These are phyloP conservation scores for Chirona hameri DNA, from an alignment of 2,888 invertebrate species.

Conservation along the genomic window DNA sequence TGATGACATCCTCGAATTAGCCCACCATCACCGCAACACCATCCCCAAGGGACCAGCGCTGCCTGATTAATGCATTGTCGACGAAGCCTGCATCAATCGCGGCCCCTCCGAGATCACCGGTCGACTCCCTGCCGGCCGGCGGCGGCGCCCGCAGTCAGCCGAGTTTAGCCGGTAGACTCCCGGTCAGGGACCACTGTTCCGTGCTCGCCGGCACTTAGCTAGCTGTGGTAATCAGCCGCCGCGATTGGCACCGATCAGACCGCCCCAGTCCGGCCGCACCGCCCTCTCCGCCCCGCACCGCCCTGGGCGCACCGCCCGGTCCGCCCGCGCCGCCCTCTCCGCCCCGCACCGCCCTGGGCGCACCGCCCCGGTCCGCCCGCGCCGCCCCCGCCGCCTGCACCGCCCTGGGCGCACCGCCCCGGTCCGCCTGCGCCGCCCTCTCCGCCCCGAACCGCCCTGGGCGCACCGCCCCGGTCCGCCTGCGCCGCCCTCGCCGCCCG, in stretches of 20 bases:
- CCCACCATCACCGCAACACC: too few relatives aligned
- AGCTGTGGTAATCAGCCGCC: not conserved
- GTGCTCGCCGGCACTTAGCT: not conserved
- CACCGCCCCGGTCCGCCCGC: not conserved
- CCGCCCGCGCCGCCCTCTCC: not conserved
- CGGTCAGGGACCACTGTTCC: not conserved
- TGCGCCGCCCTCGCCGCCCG: not conserved
- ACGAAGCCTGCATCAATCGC: not conserved
- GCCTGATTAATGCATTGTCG: not conserved
- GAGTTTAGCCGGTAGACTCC: not conserved
- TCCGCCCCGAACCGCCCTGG: not conserved
- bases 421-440: not conserved
- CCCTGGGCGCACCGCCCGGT: not conserved
- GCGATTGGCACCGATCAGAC: too few relatives aligned
- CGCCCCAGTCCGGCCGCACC: too few relatives aligned
- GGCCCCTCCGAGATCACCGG: not conserved
- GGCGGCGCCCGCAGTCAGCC: not conserved
- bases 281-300: not conserved
- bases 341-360: not conserved
- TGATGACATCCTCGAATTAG: too few relatives aligned
- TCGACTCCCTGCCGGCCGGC: not conserved
- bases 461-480: not conserved
- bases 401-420: not conserved
- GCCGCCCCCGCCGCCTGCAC: not conserved
- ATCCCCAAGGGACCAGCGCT: too few relatives aligned